Percentiles rank a stretch among this genome's conserved stretches.
Evolutionary conservation across 2,113 vertebrate genomes (phyloP).

Genomic region (Malurus cyaneus): DNA sequence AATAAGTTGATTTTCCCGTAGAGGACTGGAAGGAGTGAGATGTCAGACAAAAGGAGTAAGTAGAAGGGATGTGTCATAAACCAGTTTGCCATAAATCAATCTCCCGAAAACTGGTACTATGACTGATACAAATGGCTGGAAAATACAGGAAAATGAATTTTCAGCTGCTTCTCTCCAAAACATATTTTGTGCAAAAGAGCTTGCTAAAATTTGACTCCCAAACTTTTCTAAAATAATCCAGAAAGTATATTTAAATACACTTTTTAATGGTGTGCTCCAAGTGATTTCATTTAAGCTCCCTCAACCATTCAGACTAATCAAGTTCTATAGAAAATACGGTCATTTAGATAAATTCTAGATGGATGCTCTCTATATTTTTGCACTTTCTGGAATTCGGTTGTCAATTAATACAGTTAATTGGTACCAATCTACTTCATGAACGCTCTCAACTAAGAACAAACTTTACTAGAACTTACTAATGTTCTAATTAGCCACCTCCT

Average conservation of each 20-base stretch:
- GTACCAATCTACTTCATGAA: not conserved
- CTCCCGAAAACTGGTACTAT: not conserved
- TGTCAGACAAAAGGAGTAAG: not conserved
- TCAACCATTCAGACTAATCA: not conserved
- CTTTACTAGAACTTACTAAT: not conserved
- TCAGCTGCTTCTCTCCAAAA: not conserved
- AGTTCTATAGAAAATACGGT: not conserved
- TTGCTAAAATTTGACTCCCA: not conserved
- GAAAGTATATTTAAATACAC: not conserved
- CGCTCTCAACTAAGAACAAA: not conserved
- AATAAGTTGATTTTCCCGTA: not conserved
- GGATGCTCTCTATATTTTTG: not conserved
- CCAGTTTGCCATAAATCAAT: not conserved
- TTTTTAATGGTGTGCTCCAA: not conserved
- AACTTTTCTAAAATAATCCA: not conserved
- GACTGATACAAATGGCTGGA: not conserved
- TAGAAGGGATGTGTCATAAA: not conserved
- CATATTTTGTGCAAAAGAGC: not conserved
- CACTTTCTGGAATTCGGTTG: not conserved
- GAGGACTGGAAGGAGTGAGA: not conserved
- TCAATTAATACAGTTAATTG: not conserved
- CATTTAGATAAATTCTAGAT: not conserved
- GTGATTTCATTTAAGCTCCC: not conserved
- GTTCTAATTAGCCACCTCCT: not conserved
- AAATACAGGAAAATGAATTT: not conserved